phyloP scores from a whole-genome alignment of 2,888 invertebrate species.

The Hoplodrina blanda region DNA sequence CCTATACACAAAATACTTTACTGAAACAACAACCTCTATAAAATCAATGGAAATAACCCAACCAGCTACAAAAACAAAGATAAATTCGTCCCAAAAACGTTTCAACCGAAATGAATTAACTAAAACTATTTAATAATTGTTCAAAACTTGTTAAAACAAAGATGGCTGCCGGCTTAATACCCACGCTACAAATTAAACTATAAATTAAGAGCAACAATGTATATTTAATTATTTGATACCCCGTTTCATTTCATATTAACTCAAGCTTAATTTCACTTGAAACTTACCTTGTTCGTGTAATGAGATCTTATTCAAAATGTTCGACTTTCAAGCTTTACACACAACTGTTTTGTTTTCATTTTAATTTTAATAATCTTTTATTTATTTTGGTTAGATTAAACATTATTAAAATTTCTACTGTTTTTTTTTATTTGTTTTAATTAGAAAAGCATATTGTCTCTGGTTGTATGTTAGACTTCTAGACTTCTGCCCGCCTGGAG shows the following conservation, averaged over 20 bases:
- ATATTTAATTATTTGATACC: conserved; percentile 63
- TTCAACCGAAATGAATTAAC: conserved; percentile 29
- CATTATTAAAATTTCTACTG: too few relatives aligned
- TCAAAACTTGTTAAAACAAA: conserved; percentile 51
- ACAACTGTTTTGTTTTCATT: conserved; percentile 24
- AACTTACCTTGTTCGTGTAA: conserved; percentile 43
- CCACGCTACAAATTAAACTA: conserved; percentile 56
- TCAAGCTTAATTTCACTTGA: conserved; percentile 36
- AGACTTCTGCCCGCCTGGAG: too few relatives aligned
- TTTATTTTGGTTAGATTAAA: conserved; percentile 1
- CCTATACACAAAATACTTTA: neutral
- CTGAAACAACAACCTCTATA: neutral
- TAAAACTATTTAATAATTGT: conserved; percentile 40
- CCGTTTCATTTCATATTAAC: conserved; percentile 53
- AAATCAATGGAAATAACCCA: neutral
- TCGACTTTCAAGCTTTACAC: conserved; percentile 19
- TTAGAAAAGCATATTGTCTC: too few relatives aligned
- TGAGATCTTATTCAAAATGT: conserved; percentile 36
- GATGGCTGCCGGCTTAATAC: conserved; percentile 29
- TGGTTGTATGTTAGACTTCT: too few relatives aligned
- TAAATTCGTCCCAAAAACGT: conserved; percentile 12
- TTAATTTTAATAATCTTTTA: conserved; percentile 15
- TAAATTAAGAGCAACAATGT: conserved; percentile 61
- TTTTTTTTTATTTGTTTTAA: neutral
- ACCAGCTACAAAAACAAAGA: conserved; percentile 25